Evolutionary conservation across 2,888 invertebrate species (phyloP).

Genomic region (Stictocephala bisonia): DNA sequence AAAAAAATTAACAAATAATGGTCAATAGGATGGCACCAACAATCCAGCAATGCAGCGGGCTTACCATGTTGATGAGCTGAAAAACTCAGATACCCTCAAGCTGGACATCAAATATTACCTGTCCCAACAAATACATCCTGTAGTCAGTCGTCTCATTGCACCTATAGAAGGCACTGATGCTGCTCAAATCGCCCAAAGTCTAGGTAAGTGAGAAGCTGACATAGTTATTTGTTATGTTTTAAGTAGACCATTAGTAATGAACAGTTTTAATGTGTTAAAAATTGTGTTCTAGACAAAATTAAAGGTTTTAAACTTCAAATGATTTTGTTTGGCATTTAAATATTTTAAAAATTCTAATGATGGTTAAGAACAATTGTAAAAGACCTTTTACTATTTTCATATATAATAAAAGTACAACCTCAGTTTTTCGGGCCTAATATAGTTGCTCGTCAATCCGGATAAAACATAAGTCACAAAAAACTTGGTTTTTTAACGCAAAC

Average conservation of each 20-base stretch:
- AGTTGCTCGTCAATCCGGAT: too few species aligned
- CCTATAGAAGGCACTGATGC: conserved; percentile 95
- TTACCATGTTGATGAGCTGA: conserved; percentile 93
- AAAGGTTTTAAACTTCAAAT: too few species aligned
- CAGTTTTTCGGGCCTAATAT: too few species aligned
- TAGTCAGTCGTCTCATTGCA: conserved; percentile 93
- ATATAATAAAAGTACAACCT: too few species aligned
- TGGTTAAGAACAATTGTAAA: too few species aligned
- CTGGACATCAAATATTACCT: conserved; percentile 93
- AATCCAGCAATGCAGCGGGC: conserved; percentile 89
- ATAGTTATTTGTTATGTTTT: conserved; percentile 20
- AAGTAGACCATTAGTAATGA: conserved; percentile 63
- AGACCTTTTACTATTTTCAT: too few species aligned
- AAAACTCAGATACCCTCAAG: conserved; percentile 75
- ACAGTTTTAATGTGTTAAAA: conserved; percentile 59
- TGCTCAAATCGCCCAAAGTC: conserved; percentile 87
- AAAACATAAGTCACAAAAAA: too few species aligned
- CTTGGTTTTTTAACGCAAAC: too few species aligned
- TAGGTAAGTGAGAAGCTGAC: conserved; percentile 70
- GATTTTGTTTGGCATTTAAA: too few species aligned
- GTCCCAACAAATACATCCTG: conserved; percentile 95
- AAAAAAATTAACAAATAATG: too few species aligned
- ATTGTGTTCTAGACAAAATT: too few species aligned
- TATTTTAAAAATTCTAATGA: too few species aligned
- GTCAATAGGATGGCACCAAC: conserved; percentile 79